phyloP scores from a whole-genome alignment of 2,888 invertebrate genomes.

The Orthosia cruda region DNA sequence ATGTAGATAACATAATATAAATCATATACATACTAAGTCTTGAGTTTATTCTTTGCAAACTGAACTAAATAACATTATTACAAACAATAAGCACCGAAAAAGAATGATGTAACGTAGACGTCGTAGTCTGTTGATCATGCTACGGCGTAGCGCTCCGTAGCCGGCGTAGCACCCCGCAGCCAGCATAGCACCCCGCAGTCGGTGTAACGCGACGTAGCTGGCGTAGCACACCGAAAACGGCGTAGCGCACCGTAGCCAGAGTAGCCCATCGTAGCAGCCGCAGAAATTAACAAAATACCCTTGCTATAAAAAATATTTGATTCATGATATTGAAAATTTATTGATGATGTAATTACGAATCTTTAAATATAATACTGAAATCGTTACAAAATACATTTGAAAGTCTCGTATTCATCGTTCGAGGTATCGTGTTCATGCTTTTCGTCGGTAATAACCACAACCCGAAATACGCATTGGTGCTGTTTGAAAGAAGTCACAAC shows the following conservation, averaged over 20 bases:
- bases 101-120: background rate
- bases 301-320: background rate
- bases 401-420: too few species aligned
- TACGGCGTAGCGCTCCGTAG: conserved; percentile 25
- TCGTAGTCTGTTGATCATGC: conserved; percentile 23
- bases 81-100: background rate
- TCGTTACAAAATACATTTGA: too few species aligned
- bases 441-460: too few species aligned
- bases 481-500: too few species aligned
- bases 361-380: background rate
- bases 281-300: background rate
- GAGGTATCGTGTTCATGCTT: too few species aligned
- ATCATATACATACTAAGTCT: background rate
- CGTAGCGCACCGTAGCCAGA: too few species aligned
- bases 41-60: background rate
- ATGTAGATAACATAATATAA: background rate
- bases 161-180: too few species aligned
- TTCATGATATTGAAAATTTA: background rate
- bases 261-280: too few species aligned
- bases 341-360: background rate
- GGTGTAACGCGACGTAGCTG: too few species aligned
- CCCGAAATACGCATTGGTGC: too few species aligned
- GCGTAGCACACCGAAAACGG: too few species aligned
- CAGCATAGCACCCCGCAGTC: too few species aligned
- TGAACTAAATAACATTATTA: background rate